Base-by-base conservation (phyloP, 2,888 invertebrate species). In the Drosophila atripex region DNA sequence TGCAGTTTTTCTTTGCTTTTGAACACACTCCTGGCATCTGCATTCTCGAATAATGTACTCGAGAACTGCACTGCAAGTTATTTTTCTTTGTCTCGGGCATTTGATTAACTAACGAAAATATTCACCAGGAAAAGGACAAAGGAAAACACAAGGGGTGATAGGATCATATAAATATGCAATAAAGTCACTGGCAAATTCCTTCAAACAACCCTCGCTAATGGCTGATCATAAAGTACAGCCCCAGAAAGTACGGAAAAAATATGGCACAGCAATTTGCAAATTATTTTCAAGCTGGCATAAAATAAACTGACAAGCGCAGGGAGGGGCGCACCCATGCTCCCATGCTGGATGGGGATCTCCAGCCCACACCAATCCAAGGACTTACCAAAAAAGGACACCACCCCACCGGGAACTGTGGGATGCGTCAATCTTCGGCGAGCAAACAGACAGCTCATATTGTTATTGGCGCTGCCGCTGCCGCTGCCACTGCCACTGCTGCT, bases 221-320 rank as follows among this genome's bases (percentile, higher is more conserved):
- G 53, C 76, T 55, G 56, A 74, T 78, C 83, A 79, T 88, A 88
- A 82, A 86, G 65, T 63, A 71, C 88, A 86, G 71, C 12, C 43
- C 32, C 32, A 41, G 25, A 38, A 43, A 18, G 53, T 52, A 61
- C 63, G 49, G 21, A 21, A 30, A 56, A 79, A 78, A 85, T 73
- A 82, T 86, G 86, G 77, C 80, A 83, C 55, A 73, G 82, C 87
- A 87, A 88, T 88, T 85, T 80, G 78, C 85, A 85, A 85, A 85
- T 85, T 85, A 84, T 85, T 84, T 84, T 87, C 87, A 73, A 80
- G 86, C 77, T 75, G 71, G 73, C 82, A 88, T 86, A 80, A 84
- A 88, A 80, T 86, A 86, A 88, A 88, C 78, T 88, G 85, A 84
- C 84, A 84, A 73, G 58, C 63, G 70, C 18, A 2, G 35, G 35